A percentile compares a stretch with the other conserved stretches of the same genome.
Conservation (phyloP, 2,888 invertebrate species). For the Diaphora mendica region DNA sequence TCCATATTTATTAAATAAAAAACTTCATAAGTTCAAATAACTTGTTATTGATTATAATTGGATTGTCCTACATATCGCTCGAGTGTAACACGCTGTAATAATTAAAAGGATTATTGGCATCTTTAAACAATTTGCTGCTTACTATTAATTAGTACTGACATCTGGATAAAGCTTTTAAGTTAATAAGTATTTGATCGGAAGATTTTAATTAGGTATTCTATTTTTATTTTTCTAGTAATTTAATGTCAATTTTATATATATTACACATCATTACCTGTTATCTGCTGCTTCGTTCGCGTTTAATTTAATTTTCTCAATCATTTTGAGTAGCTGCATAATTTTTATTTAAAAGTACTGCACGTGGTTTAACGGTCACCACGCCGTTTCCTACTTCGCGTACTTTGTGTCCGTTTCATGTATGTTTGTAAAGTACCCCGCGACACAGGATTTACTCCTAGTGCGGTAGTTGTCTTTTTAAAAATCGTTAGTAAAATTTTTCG, state of each 20-base stretch:
- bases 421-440: too few relatives aligned
- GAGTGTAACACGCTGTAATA: not conserved
- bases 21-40: conserved; percentile 29
- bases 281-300: not conserved
- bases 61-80: conserved; percentile 12
- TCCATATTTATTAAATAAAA: conserved; percentile 13
- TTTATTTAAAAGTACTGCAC: too few relatives aligned
- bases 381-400: too few relatives aligned
- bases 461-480: too few relatives aligned
- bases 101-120: conserved; percentile 22
- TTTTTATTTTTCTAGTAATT: not conserved
- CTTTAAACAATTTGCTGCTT: conserved; percentile 1
- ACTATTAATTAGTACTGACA: not conserved
- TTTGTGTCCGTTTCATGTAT: too few relatives aligned
- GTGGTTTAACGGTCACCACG: too few relatives aligned
- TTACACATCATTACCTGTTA: not conserved
- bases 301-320: not conserved
- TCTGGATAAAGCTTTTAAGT: not conserved
- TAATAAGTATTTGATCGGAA: not conserved
- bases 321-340: too few relatives aligned
- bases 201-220: not conserved
- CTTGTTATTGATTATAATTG: conserved; percentile 17
- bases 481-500: too few relatives aligned
- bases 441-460: too few relatives aligned
- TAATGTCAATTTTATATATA: not conserved